Evolutionary conservation across 2,797 vertebrate genomes (phyloP).

Genomic region (Cheirogaleus major): DNA sequence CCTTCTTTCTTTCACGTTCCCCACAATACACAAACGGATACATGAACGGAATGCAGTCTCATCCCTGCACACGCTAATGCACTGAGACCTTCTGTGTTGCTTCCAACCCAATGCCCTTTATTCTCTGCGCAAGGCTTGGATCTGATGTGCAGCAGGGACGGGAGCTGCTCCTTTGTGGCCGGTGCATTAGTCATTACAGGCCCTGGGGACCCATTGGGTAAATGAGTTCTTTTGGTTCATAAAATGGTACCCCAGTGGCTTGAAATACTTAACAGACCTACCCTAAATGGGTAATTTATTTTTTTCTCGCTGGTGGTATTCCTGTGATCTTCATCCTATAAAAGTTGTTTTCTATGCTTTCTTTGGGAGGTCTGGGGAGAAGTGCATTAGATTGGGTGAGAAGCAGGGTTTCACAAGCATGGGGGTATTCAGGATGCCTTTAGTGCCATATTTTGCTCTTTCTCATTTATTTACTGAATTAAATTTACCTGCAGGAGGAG

Average conservation of each 20-base stretch:
- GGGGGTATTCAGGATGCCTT: neutral
- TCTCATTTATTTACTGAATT: neutral
- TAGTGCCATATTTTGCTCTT: rapidly evolving
- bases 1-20: neutral
- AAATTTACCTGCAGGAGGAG: neutral
- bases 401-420: neutral
- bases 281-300: slow-evolving; percentile 52
- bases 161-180: neutral
- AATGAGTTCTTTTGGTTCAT: slow-evolving; percentile 58
- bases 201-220: slow-evolving; percentile 51
- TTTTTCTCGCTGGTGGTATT: neutral
- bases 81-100: neutral
- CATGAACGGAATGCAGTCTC: neutral
- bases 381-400: neutral
- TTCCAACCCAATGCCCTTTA: neutral
- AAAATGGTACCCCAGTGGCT: slow-evolving; percentile 45
- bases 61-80: rapidly evolving
- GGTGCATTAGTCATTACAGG: neutral
- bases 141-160: neutral
- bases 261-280: slow-evolving; percentile 27
- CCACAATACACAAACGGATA: too few relatives aligned
- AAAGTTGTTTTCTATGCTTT: neutral
- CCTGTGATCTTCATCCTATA: neutral
- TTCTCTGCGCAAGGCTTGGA: neutral
- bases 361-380: neutral